phyloP scores from a whole-genome alignment of 1,140 invertebrate genomes.

The Berghia stephanieae region DNA sequence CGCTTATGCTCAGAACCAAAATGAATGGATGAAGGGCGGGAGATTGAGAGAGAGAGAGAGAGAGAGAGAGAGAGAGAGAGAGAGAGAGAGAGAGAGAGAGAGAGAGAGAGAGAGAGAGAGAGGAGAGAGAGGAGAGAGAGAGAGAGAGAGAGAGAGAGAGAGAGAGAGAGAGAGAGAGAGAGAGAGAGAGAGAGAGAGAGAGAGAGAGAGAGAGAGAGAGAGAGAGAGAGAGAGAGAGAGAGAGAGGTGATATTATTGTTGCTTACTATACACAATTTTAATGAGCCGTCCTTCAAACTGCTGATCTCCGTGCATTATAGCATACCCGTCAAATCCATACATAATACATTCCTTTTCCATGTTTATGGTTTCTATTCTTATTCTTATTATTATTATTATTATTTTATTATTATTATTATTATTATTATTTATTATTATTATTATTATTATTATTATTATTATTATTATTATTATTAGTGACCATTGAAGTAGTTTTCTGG shows the following conservation, averaged over 20 bases:
- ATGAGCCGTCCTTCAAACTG: neutral
- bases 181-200: conserved; percentile 1
- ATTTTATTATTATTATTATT: too few species aligned
- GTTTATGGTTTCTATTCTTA: too few species aligned
- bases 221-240: conserved; percentile 23
- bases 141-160: conserved; percentile 22
- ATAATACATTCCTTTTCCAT: neutral
- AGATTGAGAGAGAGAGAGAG: neutral
- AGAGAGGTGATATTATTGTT: conserved; percentile 2
- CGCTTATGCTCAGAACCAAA: neutral
- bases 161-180: conserved; percentile 4
- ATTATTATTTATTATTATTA: too few species aligned
- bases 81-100: neutral
- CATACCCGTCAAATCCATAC: neutral
- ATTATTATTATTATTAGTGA: too few species aligned
- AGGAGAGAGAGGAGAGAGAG: neutral
- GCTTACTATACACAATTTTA: neutral
- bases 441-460: too few species aligned
- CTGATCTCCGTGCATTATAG: neutral
- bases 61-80: neutral
- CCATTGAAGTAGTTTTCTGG: too few species aligned
- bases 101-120: neutral
- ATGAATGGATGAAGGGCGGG: conserved; percentile 1
- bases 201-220: conserved; percentile 8
- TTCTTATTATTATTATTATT: too few species aligned